phyloP scores from a whole-genome alignment of 64 coral and sea anemone species.

The Anthopleura sola region DNA sequence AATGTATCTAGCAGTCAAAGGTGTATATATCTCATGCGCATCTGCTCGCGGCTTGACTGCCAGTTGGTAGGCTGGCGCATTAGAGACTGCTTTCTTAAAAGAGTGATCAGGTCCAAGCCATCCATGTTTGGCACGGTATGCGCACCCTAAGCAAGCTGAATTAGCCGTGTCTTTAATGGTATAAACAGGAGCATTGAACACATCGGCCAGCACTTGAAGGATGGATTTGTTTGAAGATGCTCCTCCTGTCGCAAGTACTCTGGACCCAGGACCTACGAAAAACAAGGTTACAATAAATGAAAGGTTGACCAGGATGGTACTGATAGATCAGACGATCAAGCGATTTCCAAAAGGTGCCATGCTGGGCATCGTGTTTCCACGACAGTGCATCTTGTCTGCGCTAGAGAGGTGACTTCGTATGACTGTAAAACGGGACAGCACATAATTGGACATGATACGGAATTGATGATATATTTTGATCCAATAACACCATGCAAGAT shows the following conservation, averaged over 20 bases:
- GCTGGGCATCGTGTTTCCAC: no score
- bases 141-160: constrained; percentile 90
- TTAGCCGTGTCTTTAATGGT: constrained; percentile 87
- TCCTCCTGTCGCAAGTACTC: constrained; percentile 88
- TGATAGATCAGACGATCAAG: no score
- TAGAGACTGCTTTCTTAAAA: constrained; percentile 57
- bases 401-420: no score
- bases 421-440: no score
- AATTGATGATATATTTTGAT: no score
- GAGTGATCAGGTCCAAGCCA: constrained; percentile 33
- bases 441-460: no score
- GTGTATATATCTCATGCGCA: constrained; percentile 36
- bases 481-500: no score
- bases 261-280: constrained; percentile 49
- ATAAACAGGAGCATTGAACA: constrained; percentile 88
- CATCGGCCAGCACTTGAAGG: constrained; percentile 83
- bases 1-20: constrained; percentile 70
- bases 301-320: no score
- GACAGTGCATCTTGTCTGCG: no score
- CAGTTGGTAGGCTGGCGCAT: constrained; percentile 56
- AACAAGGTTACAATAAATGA: background rate
- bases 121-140: constrained; percentile 91
- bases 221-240: constrained; percentile 89
- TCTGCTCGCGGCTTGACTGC: constrained; percentile 32
- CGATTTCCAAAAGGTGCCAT: no score